Evolutionary conservation across 1,140 invertebrate genomes (phyloP).

Genomic region (Calliopsis andreniformis): DNA sequence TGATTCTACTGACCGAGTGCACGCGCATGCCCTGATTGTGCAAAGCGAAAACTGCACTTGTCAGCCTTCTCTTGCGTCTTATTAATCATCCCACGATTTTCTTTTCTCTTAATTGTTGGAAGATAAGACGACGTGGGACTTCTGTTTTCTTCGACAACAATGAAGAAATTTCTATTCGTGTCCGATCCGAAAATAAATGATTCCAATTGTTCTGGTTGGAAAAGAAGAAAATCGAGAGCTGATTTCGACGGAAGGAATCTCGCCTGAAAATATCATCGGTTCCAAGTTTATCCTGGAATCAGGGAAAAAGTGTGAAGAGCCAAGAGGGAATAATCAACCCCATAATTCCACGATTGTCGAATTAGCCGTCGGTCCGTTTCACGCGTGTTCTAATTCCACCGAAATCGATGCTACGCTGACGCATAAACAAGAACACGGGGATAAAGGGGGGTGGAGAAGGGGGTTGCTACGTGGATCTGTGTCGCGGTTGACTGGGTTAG

Average conservation of each 20-base stretch:
- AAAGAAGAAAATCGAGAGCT: no score
- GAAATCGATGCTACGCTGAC: slow-evolving; percentile 57
- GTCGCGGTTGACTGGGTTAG: slow-evolving; percentile 78
- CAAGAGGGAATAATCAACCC: not conserved
- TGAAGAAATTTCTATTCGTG: no score
- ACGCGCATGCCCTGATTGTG: slow-evolving; percentile 23
- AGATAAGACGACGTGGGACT: not conserved
- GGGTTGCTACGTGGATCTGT: slow-evolving; percentile 63
- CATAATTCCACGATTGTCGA: not conserved
- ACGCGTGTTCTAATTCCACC: slow-evolving; percentile 44
- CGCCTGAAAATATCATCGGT: no score
- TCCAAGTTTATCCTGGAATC: no score
- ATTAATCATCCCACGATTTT: not conserved
- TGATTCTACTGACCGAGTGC: slow-evolving; percentile 33
- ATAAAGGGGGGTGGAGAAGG: not conserved
- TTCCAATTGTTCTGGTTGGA: no score
- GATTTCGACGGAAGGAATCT: no score
- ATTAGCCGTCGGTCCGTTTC: not conserved
- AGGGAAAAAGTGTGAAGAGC: no score
- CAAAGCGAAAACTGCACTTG: slow-evolving; percentile 28
- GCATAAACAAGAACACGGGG: slow-evolving; percentile 50
- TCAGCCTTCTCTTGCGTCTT: not conserved
- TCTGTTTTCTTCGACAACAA: slow-evolving; percentile 1
- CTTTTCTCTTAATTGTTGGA: not conserved
- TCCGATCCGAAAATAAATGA: no score